Conservation (phyloP, 2,888 invertebrate species). For the Plagiodera versicolora region DNA sequence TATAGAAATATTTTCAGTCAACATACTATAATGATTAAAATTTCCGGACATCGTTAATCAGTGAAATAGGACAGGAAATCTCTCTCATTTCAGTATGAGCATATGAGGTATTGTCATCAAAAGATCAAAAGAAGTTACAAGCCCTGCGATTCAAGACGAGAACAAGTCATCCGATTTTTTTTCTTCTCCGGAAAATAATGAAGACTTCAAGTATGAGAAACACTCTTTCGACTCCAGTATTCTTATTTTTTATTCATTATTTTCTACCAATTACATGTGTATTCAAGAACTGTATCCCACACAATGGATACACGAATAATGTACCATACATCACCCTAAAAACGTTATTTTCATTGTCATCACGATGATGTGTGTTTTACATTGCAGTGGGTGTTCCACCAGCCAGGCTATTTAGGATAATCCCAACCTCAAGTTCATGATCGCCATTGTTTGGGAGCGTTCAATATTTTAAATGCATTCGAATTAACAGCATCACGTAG, state of each 20-base stretch:
- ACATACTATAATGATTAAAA: too few relatives aligned
- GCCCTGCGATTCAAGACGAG: too few relatives aligned
- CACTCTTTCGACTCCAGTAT: too few relatives aligned
- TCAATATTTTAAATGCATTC: conserved; percentile 28
- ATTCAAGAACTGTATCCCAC: neutral
- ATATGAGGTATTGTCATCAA: too few relatives aligned
- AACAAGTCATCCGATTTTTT: too few relatives aligned
- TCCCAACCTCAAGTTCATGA: conserved; percentile 15
- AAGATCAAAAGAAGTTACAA: too few relatives aligned
- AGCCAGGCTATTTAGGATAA: conserved; percentile 11
- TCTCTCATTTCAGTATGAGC: too few relatives aligned
- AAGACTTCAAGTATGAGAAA: too few relatives aligned
- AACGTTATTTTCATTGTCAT: neutral
- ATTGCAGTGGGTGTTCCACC: conserved; percentile 13
- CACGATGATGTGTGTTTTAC: conserved; percentile 9
- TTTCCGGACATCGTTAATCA: too few relatives aligned
- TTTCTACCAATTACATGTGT: neutral
- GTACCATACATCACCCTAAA: conserved; percentile 1
- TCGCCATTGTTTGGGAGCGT: conserved; percentile 24
- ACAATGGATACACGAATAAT: neutral
- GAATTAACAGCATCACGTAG: conserved; percentile 29
- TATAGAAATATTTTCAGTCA: too few relatives aligned
- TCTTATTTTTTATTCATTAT: neutral
- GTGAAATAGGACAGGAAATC: too few relatives aligned
- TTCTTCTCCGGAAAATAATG: too few relatives aligned